Base-by-base conservation (phyloP, 1,140 invertebrate species). In the Aphidius gifuensis region DNA sequence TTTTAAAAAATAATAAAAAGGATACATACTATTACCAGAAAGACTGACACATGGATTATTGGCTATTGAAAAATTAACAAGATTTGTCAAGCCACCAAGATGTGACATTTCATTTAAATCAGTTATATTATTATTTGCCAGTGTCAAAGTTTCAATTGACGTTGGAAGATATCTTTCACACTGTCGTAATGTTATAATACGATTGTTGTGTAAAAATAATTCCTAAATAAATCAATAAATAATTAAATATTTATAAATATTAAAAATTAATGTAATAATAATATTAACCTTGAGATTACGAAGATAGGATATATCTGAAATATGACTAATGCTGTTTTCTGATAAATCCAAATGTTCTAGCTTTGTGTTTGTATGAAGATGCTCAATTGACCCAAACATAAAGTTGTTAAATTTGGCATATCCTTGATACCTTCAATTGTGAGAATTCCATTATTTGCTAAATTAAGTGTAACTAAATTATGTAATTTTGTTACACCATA, bases 351-450 rank as follows among this genome's bases (percentile, higher is more conserved):
- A 77, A 74, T 90, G 86, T 72, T 92, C 90, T 71, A 96, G 79
- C 69, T 89, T 87, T 21, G 86, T 83, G 72, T 92, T 94, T 66
- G 87, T 87, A 68, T 91, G 89, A 54, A 96, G 80, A 80, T 93
- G 91, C 72, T 95, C 92, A 73, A 96, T 93, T 9, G 87, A 88
- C 85, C 85, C 53, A 92, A 78, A 76, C 86, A 88, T 38, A 96
- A 81, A 70, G 89, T 89, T 71, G 88, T 87, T 57, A 96, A 83
- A 73, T 92, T 88, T 55, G 84, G 81, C 64, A 95, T 84, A 42
- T 95, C 91, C 77, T 92, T 92, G 6, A 96, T 82, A 32, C 92
- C 93, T 80, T 96, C 93, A 70, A 96, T 94, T 39, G 88, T 89
- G 6, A 93, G 83, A 64, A 96, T 93, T 55, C 89, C 88, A 82